Evolutionary conservation across 2,888 invertebrate species (phyloP).

Genomic region (Ditula angustiorana): DNA sequence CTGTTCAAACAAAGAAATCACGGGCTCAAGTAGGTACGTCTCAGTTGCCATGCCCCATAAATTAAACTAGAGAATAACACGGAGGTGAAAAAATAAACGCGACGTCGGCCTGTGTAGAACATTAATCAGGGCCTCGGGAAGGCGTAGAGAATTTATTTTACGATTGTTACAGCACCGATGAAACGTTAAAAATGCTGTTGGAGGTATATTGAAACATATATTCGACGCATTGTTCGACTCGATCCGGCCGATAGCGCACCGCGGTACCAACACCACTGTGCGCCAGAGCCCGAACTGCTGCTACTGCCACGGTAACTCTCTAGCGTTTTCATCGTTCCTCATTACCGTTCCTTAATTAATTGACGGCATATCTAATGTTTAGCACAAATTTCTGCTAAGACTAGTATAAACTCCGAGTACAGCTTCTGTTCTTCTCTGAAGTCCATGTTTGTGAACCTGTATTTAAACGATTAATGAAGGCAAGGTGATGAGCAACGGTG

Average conservation of each 20-base stretch:
- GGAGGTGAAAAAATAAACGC: slow-evolving; percentile 76
- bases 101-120: slow-evolving; percentile 77
- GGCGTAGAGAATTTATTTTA: slow-evolving; percentile 85
- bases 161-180: slow-evolving; percentile 83
- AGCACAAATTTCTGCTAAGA: too few species aligned
- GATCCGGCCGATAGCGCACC: slow-evolving; percentile 81
- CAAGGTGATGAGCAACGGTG: too few species aligned
- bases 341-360: too few species aligned
- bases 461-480: too few species aligned
- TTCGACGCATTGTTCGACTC: slow-evolving; percentile 80
- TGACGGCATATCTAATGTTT: too few species aligned
- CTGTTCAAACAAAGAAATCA: slow-evolving; percentile 48
- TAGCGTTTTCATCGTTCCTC: too few species aligned
- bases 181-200: slow-evolving; percentile 85
- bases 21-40: slow-evolving; percentile 45
- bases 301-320: too few species aligned
- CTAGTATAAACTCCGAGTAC: too few species aligned
- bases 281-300: too few species aligned
- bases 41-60: slow-evolving; percentile 67
- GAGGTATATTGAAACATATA: slow-evolving; percentile 83
- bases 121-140: slow-evolving; percentile 84
- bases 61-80: slow-evolving; percentile 78
- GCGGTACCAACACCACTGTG: slow-evolving; percentile 49
- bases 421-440: too few species aligned
- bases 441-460: too few species aligned